These are phyloP conservation scores for Lissonota sp. DNA, from an alignment of 2,888 invertebrate genomes.

Conservation along the genomic window DNA sequence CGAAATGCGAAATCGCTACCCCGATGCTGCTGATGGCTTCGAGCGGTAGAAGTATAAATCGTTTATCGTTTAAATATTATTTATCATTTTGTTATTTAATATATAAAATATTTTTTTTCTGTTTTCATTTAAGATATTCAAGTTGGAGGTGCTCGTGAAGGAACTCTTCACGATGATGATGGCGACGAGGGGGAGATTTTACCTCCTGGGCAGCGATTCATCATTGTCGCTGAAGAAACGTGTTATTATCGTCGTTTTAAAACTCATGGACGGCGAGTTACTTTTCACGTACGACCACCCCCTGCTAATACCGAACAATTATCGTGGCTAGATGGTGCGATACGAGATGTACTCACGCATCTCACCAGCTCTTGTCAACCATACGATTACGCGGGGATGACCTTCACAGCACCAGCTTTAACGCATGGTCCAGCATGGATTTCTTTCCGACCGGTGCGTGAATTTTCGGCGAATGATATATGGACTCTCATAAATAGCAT, in stretches of 20 bases:
- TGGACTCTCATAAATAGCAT: too few species aligned
- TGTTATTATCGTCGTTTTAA: neutral
- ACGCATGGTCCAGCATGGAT: neutral
- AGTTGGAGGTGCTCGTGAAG: too few species aligned
- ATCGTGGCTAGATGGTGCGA: neutral
- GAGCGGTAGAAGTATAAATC: neutral
- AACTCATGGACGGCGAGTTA: neutral
- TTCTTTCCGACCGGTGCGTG: neutral
- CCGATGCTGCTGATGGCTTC: neutral
- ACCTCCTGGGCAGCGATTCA: neutral
- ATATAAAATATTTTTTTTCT: neutral
- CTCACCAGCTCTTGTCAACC: neutral
- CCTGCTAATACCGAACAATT: neutral
- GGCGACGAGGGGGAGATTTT: neutral
- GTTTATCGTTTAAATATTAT: neutral
- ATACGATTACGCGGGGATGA: constrained; percentile 1
- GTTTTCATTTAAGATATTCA: too few species aligned
- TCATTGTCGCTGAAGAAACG: neutral
- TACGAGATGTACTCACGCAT: constrained; percentile 1
- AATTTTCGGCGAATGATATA: neutral
- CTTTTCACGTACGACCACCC: neutral
- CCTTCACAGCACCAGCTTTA: neutral
- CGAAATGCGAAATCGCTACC: too few species aligned
- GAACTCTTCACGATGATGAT: neutral
- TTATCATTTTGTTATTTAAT: neutral